Base-by-base conservation (phyloP, 2,797 vertebrate genomes). In the Platalea minor region DNA sequence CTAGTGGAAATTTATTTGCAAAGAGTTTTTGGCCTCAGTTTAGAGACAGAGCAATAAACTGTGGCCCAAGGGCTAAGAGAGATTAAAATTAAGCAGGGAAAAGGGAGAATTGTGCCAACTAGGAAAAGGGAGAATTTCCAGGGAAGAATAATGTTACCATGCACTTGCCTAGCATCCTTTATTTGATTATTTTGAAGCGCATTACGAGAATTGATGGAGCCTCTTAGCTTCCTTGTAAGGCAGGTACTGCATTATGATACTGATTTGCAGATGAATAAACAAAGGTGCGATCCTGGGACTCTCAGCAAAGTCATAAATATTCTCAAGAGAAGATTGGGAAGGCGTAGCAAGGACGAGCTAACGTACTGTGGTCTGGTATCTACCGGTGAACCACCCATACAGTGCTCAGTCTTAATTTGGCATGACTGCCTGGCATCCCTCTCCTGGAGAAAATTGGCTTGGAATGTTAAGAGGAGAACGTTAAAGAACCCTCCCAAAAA, bases 1-100 rank as follows among this genome's bases (percentile, higher is more conserved):
- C 73, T 93, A 65, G 57, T 90, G 50, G 88, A 91, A 96, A 94
- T 87, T 77, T 91, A 94, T 93, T 97, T 96, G 77, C 79, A 70
- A 88, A 91, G 85, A 69, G 29, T 45, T 92, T 96, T 91, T 85
- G 56, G 73, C 72, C 88, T 95, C 24, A 2, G 1, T 96, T 94
- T 86, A 96, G 75, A 93, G 54, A 31, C 54, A 84, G 45, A 95
- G 45, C 89, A 95, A 88, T 92, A 93, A 45, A 67, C 81, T 76
- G 21, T 94, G 90, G 88, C 80, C 93, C 59, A 74, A 93, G 84
- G 91, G 64, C 90, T 94, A 78, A 85, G 53, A 90, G 64, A 95
- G 78, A 95, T 82, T 91, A 93, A 94, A 93, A 91, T 64, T 89
- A 96, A 88, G 41, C 37, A 92, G 80, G 67, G 74, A 89, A 95